These are phyloP conservation scores for Tragelaphus strepsiceros DNA, from an alignment of 2,113 vertebrate species.

Conservation along the genomic window DNA sequence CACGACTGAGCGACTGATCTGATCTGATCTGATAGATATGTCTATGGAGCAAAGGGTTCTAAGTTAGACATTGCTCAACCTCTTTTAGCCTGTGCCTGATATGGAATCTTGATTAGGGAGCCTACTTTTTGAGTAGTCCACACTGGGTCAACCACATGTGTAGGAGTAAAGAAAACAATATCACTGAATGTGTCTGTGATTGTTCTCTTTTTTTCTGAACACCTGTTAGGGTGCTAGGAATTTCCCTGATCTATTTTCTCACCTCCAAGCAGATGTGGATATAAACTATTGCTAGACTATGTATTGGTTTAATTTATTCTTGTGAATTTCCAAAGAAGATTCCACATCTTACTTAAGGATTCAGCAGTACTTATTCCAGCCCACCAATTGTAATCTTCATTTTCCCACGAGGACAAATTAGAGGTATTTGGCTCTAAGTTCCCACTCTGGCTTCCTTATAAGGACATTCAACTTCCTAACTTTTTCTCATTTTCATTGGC, in stretches of 20 bases:
- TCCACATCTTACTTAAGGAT: background rate
- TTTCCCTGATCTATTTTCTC: slow-evolving; percentile 9
- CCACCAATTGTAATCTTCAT: background rate
- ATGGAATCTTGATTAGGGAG: slow-evolving; percentile 10
- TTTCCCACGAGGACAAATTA: background rate
- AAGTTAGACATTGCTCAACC: background rate
- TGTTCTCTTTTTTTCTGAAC: background rate
- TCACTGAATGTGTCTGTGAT: background rate
- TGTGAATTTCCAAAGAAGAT: background rate
- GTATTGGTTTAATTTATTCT: slow-evolving; percentile 15
- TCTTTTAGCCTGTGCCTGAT: background rate
- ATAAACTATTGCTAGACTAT: slow-evolving; percentile 4
- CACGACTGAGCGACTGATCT: too few species aligned
- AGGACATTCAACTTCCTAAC: background rate
- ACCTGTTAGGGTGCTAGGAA: background rate
- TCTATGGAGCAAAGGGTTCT: background rate
- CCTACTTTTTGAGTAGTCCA: slow-evolving; percentile 24
- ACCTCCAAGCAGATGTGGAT: background rate
- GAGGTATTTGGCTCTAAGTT: background rate
- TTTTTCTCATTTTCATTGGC: background rate
- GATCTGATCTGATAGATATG: background rate
- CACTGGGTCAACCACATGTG: background rate
- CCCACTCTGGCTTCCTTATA: background rate
- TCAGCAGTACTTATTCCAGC: background rate
- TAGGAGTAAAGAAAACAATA: background rate